phyloP scores from a whole-genome alignment of 2,888 invertebrate species.

The Lycia hirtaria region DNA sequence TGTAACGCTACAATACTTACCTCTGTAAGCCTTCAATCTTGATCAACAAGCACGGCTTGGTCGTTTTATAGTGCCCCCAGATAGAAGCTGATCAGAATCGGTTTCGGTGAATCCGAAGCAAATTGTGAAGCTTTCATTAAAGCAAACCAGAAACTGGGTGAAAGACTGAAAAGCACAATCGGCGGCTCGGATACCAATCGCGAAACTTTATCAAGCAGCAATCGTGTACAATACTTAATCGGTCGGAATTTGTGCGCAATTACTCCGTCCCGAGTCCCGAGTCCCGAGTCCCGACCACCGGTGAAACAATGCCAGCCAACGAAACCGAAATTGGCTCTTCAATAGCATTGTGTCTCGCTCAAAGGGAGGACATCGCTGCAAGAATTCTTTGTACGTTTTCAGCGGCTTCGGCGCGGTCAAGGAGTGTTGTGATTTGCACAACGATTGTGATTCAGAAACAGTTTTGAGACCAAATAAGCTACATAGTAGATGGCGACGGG shows the following conservation, averaged over 20 bases:
- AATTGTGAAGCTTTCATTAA: constrained; percentile 9
- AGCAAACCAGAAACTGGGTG: constrained; percentile 5
- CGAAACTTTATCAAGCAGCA: constrained; percentile 28
- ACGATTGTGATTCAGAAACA: constrained; percentile 73
- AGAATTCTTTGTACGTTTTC: constrained; percentile 44
- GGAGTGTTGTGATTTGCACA: constrained; percentile 66
- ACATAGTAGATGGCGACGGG: constrained; percentile 56
- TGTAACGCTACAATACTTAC: no score
- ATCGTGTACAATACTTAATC: constrained; percentile 32
- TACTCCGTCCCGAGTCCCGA: constrained; percentile 41
- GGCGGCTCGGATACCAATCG: constrained; percentile 23
- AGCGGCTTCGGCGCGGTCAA: constrained; percentile 45
- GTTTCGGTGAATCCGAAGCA: background rate
- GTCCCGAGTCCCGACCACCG: no score
- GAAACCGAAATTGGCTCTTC: constrained; percentile 46
- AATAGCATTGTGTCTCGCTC: constrained; percentile 39
- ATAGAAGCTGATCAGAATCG: no score
- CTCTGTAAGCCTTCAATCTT: no score
- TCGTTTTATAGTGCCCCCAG: no score
- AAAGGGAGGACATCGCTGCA: constrained; percentile 48
- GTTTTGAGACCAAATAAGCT: constrained; percentile 70
- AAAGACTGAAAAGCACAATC: constrained; percentile 14
- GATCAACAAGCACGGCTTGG: no score
- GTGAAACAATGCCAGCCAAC: constrained; percentile 38
- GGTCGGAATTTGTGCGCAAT: constrained; percentile 36